Evolutionary conservation across 1,140 invertebrate species (phyloP).

Genomic region (Augochlora pura): DNA sequence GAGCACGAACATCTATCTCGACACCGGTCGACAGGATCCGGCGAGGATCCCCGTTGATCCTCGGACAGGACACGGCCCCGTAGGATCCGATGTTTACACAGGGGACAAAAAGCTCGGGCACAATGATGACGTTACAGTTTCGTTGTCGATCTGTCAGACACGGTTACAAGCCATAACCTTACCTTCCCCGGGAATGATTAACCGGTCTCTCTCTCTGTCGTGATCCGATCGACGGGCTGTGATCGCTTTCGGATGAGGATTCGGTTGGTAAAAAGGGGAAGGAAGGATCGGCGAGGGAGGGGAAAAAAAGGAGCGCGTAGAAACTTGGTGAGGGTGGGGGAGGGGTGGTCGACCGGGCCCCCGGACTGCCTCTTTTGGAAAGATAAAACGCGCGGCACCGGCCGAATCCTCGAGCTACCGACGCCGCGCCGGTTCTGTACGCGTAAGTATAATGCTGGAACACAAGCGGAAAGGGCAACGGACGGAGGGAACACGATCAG

Average conservation of each 20-base stretch:
- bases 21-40: not conserved
- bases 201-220: constrained; percentile 43
- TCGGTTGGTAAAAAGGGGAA: constrained; percentile 22
- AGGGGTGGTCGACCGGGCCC: not conserved
- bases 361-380: constrained; percentile 10
- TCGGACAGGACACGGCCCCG: constrained; percentile 19
- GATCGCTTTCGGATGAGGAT: constrained; percentile 41
- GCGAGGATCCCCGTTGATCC: constrained; percentile 37
- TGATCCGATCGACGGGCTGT: constrained; percentile 46
- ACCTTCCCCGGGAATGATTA: constrained; percentile 51
- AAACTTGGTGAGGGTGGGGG: no score
- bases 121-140: constrained; percentile 63
- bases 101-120: constrained; percentile 52
- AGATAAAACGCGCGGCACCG: constrained; percentile 22
- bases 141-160: constrained; percentile 55
- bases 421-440: constrained; percentile 28
- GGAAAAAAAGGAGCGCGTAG: not conserved
- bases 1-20: not conserved
- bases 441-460: constrained; percentile 32
- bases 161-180: constrained; percentile 46
- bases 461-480: constrained; percentile 41
- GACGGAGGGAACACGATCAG: constrained; percentile 43
- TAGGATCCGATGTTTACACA: constrained; percentile 51
- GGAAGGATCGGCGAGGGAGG: not conserved
- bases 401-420: constrained; percentile 34